Conservation (phyloP, 2,797 vertebrate species). For the Acanthornis magna region DNA sequence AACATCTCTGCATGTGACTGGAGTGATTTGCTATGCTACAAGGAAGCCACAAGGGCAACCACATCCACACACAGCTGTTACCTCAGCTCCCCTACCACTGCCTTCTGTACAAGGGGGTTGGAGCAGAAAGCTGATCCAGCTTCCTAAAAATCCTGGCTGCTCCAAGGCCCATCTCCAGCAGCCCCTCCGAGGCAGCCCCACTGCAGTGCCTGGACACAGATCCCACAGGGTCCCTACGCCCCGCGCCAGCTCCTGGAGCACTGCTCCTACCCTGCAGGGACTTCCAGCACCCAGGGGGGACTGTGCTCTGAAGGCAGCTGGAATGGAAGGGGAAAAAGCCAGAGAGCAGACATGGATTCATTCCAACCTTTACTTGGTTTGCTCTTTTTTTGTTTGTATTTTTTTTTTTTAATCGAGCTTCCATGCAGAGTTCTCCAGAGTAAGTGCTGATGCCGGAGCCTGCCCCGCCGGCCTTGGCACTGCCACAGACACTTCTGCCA, state of each 20-base stretch:
- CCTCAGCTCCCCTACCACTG: neutral
- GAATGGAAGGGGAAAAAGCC: conserved; percentile 1
- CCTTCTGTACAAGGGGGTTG: neutral
- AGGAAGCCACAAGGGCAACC: neutral
- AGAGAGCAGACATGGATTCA: conserved; percentile 22
- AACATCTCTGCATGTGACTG: neutral
- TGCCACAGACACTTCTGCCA: conserved; percentile 50
- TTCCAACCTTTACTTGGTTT: conserved; percentile 72
- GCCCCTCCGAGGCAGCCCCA: neutral
- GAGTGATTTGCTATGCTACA: neutral
- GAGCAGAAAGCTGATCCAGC: neutral
- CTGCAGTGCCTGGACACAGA: neutral
- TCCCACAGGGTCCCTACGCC: neutral
- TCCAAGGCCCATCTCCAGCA: neutral
- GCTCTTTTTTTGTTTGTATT: neutral
- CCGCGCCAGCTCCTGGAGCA: neutral
- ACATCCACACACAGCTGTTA: neutral
- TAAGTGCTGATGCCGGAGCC: conserved; percentile 7
- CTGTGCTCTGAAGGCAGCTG: neutral
- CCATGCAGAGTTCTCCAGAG: conserved; percentile 62
- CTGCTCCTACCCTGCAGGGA: neutral
- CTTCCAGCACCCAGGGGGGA: neutral
- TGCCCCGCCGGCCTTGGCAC: conserved; percentile 16
- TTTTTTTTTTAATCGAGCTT: conserved; percentile 46
- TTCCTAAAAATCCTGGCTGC: neutral